Evolutionary conservation across 2,888 invertebrate genomes (phyloP).

Genomic region (Scaptomyza reducta): DNA sequence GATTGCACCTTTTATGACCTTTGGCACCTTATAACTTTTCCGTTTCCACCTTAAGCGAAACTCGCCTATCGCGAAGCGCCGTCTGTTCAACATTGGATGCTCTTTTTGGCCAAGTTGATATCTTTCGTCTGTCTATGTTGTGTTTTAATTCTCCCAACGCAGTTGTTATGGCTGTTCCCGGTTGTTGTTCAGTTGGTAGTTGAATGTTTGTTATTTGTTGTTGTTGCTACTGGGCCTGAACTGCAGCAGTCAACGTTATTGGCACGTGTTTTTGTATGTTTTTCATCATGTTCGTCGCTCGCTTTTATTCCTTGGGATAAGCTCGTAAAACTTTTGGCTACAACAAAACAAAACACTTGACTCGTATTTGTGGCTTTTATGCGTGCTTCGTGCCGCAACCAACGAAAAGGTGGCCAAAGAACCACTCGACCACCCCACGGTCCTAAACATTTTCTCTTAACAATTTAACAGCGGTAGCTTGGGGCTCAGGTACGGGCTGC

Average conservation of each 20-base stretch:
- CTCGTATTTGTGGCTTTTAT: conserved; percentile 67
- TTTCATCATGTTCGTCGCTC: conserved; percentile 57
- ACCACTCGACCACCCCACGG: conserved; percentile 35
- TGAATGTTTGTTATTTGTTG: conserved; percentile 15
- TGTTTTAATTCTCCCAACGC: conserved; percentile 47
- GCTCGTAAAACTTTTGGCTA: conserved; percentile 73
- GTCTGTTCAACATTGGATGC: conserved; percentile 22
- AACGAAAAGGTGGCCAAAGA: conserved; percentile 46
- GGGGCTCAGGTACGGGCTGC: conserved; percentile 10
- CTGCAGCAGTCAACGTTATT: conserved; percentile 55
- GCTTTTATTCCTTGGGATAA: conserved; percentile 56
- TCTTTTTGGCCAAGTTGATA: conserved; percentile 22
- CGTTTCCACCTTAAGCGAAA: conserved; percentile 25
- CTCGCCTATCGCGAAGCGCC: conserved; percentile 21
- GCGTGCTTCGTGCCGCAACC: conserved; percentile 48
- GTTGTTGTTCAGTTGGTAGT: conserved; percentile 11
- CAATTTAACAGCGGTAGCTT: conserved; percentile 40
- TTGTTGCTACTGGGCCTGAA: conserved; percentile 4
- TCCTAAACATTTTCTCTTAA: conserved; percentile 47
- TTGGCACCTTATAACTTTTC: conserved; percentile 73
- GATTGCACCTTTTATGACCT: conserved; percentile 78
- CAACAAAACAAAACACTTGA: conserved; percentile 43
- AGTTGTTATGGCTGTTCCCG: conserved; percentile 25
- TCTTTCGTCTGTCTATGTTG: conserved; percentile 17
- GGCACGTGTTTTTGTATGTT: conserved; percentile 57